Percentiles rank a stretch among this genome's conserved stretches.
Conservation (phyloP, 2,888 invertebrate genomes). For the Cheilosia vernalis region DNA sequence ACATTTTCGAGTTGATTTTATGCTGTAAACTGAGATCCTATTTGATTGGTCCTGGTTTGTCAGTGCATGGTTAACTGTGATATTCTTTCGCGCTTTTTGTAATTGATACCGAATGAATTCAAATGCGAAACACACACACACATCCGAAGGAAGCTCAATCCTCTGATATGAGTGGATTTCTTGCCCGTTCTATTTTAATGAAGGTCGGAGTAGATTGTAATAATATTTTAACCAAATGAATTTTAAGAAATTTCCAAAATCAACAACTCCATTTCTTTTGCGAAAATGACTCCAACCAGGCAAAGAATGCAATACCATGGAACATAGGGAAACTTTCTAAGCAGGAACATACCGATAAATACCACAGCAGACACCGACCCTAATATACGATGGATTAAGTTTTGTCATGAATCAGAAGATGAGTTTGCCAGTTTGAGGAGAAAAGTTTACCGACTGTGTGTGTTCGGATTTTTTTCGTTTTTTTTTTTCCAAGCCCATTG, state of each 20-base stretch:
- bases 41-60: slow-evolving; percentile 52
- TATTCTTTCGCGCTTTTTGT: slow-evolving; percentile 40
- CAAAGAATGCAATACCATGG: neutral
- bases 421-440: slow-evolving; percentile 46
- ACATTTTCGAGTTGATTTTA: slow-evolving; percentile 60
- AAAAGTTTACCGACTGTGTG: slow-evolving; percentile 41
- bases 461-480: neutral
- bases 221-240: no score
- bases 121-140: slow-evolving; percentile 22
- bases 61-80: slow-evolving; percentile 1
- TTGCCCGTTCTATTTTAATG: neutral
- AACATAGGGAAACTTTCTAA: neutral
- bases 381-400: slow-evolving; percentile 61
- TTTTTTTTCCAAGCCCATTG: slow-evolving; percentile 11
- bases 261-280: no score
- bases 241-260: no score
- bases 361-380: neutral
- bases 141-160: slow-evolving; percentile 5
- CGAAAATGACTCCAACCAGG: neutral
- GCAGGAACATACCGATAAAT: neutral
- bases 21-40: slow-evolving; percentile 11
- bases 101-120: slow-evolving; percentile 43
- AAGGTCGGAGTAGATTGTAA: neutral
- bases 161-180: neutral
- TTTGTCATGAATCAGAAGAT: slow-evolving; percentile 67